These are phyloP conservation scores for Chunga burmeisteri DNA, from an alignment of 2,113 vertebrate genomes.

Conservation along the genomic window DNA sequence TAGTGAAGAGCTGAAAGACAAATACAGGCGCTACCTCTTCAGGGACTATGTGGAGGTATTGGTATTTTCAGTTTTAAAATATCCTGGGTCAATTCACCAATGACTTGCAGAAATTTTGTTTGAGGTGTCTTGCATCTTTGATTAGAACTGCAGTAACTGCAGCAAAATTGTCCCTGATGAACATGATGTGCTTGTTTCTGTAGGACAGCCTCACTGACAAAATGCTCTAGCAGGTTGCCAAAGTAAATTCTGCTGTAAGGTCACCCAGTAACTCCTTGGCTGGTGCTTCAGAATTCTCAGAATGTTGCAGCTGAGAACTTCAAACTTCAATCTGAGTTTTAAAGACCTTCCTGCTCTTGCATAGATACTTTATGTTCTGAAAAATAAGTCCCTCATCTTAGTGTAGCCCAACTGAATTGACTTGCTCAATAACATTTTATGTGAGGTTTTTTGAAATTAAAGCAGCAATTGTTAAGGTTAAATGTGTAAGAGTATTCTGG, in stretches of 20 bases:
- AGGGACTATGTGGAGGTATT: constrained; percentile 97
- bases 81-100: neutral
- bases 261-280: constrained; percentile 18
- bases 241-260: constrained; percentile 34
- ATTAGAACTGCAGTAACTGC: constrained; percentile 26
- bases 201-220: neutral
- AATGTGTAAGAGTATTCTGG: neutral
- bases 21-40: constrained; percentile 99
- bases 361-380: neutral
- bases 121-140: constrained; percentile 21
- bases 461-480: neutral
- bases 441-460: neutral
- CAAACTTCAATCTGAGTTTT: neutral
- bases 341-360: neutral
- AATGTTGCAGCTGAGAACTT: neutral
- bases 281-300: neutral
- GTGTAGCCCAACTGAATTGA: neutral
- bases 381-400: neutral
- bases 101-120: constrained; percentile 14
- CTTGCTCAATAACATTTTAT: neutral
- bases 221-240: constrained; percentile 18
- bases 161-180: neutral
- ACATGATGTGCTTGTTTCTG: neutral
- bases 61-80: neutral
- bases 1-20: constrained; percentile 95